These are phyloP conservation scores for Mirounga angustirostris DNA, from an alignment of 2,113 vertebrate genomes.

Conservation along the genomic window DNA sequence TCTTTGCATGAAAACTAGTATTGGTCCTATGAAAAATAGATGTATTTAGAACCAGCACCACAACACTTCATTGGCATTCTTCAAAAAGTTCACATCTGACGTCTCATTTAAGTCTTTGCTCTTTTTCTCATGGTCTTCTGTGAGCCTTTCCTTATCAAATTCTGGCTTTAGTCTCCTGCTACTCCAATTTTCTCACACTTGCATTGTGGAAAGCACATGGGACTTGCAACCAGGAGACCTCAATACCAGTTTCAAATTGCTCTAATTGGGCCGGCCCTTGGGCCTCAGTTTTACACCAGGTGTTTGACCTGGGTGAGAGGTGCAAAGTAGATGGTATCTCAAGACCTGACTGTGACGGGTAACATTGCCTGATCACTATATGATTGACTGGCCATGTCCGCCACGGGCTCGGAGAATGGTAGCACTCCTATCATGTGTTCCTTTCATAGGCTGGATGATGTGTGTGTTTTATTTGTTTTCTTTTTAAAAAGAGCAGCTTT, in stretches of 20 bases:
- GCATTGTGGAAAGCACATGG: neutral
- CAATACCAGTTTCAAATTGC: conserved; percentile 3
- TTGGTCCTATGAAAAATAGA: neutral
- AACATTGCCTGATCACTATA: neutral
- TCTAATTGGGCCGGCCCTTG: neutral
- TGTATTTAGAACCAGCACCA: neutral
- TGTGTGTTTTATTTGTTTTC: neutral
- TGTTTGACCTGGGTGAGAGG: neutral
- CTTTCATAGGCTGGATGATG: neutral
- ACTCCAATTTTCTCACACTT: conserved; percentile 23
- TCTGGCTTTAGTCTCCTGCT: neutral
- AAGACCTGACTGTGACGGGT: neutral
- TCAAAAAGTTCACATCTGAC: neutral
- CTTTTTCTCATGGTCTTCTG: neutral
- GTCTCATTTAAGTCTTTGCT: neutral
- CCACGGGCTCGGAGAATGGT: neutral
- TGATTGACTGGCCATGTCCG: neutral
- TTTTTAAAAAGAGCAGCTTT: neutral
- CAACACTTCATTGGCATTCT: neutral
- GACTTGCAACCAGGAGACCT: neutral
- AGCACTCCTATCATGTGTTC: neutral
- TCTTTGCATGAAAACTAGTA: neutral
- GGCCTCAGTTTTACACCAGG: conserved; percentile 25
- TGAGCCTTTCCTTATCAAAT: neutral
- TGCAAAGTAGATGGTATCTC: neutral